phyloP scores from a whole-genome alignment of 2,888 invertebrate genomes.

The Ditylenchus weischeri region DNA sequence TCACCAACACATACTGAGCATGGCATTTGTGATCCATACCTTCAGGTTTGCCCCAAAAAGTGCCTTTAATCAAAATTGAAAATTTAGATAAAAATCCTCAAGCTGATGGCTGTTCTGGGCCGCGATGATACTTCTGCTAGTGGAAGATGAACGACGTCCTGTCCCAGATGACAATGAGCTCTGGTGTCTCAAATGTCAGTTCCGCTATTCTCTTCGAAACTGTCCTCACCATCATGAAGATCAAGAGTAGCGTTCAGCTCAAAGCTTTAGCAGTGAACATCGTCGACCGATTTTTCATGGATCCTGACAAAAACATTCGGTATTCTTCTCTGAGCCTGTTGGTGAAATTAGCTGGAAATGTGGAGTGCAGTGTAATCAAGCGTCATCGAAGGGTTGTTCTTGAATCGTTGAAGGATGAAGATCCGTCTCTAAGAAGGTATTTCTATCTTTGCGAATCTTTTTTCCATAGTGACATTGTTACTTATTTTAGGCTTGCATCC shows the following conservation, averaged over 20 bases:
- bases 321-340: conserved; percentile 87
- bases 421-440: conserved; percentile 79
- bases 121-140: conserved; percentile 93
- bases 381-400: conserved; percentile 93
- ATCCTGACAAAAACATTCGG: conserved; percentile 98
- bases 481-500: conserved; percentile 1
- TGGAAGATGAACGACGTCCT: conserved; percentile 99
- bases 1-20: conserved; percentile 99
- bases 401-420: conserved; percentile 78
- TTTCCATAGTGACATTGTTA: neutral
- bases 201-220: conserved; percentile 99
- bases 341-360: conserved; percentile 87
- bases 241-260: conserved; percentile 74
- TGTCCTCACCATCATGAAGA: conserved; percentile 98
- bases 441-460: conserved; percentile 62
- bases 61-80: no score
- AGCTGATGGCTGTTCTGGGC: conserved; percentile 86
- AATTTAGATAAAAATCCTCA: conserved; percentile 87
- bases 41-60: no score
- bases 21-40: conserved; percentile 96
- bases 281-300: conserved; percentile 90
- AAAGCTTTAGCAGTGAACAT: conserved; percentile 93
- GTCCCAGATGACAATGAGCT: conserved; percentile 96
- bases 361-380: conserved; percentile 86
- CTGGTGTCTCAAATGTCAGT: conserved; percentile 98